Conservation (phyloP, 2,888 invertebrate genomes). For the Mystacides longicornis region DNA sequence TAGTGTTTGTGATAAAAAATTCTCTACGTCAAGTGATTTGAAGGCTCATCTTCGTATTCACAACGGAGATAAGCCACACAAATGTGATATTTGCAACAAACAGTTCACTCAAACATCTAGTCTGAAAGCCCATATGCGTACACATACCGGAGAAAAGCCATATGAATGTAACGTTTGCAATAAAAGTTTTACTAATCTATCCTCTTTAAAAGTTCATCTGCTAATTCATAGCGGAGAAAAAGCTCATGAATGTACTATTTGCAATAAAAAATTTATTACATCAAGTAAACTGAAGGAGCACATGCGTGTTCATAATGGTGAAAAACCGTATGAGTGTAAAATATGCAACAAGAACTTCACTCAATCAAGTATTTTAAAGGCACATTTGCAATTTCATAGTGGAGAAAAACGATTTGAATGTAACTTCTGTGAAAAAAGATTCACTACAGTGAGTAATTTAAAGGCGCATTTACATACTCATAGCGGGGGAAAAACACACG, state of each 20-base stretch:
- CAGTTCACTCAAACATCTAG: too few relatives aligned
- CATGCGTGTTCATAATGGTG: neutral
- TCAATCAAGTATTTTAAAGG: neutral
- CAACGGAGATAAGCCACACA: too few relatives aligned
- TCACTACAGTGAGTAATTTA: neutral
- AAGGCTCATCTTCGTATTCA: too few relatives aligned
- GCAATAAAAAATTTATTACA: neutral
- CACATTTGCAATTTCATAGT: neutral
- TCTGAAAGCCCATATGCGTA: neutral
- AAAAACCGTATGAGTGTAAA: neutral
- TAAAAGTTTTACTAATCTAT: neutral
- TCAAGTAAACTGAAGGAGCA: neutral
- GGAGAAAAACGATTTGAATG: neutral
- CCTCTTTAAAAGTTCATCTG: neutral
- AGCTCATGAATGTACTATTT: neutral
- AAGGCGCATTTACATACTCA: too few relatives aligned
- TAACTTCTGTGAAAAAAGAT: neutral
- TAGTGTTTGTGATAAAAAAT: too few relatives aligned
- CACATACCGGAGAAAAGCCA: neutral
- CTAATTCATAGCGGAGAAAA: neutral
- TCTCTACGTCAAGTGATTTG: too few relatives aligned
- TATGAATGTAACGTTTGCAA: neutral
- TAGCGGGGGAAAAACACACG: too few relatives aligned
- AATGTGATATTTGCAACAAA: too few relatives aligned
- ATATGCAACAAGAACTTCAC: neutral